Evolutionary conservation across 2,888 invertebrate species (phyloP).

Genomic region (Eumerus sabulonum): DNA sequence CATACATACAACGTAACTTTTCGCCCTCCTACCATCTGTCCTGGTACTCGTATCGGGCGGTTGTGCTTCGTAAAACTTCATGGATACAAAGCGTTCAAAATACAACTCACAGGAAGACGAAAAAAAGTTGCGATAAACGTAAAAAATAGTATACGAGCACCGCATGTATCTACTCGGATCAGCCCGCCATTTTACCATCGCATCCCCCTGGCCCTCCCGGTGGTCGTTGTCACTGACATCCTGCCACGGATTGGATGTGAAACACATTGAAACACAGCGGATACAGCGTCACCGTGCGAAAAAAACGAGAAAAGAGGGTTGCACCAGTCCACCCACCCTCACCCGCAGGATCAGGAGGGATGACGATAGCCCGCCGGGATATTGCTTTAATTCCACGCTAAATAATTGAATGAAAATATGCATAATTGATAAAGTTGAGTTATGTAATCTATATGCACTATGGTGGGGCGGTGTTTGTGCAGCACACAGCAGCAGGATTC

Average conservation of each 20-base stretch:
- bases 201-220: conserved; percentile 8
- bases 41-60: neutral
- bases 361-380: too few species aligned
- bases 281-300: too few species aligned
- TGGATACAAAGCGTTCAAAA: conserved; percentile 50
- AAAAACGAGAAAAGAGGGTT: conserved; percentile 7
- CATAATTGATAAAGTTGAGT: conserved; percentile 70
- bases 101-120: conserved; percentile 11
- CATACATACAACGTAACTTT: conserved; percentile 14
- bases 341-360: conserved; percentile 28
- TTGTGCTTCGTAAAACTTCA: conserved; percentile 25
- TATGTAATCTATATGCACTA: conserved; percentile 69
- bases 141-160: conserved; percentile 13
- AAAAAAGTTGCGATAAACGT: conserved; percentile 17
- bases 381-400: conserved; percentile 69
- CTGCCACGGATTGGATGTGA: conserved; percentile 23
- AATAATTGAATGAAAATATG: conserved; percentile 70
- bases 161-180: neutral
- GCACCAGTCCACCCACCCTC: neutral
- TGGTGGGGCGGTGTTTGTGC: conserved; percentile 16
- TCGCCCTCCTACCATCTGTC: too few species aligned
- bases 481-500: too few species aligned
- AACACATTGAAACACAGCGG: too few species aligned
- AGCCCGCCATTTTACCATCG: too few species aligned
- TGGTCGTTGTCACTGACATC: conserved; percentile 40